Percentiles rank a stretch among this genome's conserved stretches.
These are phyloP conservation scores for Silurus aristotelis DNA, from an alignment of 2,797 vertebrate genomes.

Conservation along the genomic window DNA sequence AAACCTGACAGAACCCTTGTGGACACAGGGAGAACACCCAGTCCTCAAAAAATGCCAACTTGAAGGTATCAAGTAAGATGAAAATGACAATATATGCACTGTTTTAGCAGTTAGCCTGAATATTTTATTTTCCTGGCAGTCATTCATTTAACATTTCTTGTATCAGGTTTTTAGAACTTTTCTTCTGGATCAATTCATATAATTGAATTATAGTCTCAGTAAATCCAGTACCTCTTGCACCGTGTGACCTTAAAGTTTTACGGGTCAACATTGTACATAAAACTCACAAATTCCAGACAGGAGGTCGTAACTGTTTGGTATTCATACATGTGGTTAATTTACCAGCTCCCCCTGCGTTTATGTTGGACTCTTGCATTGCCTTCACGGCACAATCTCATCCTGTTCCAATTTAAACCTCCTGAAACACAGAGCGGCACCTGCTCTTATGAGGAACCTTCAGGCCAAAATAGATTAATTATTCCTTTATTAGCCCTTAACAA, in stretches of 20 bases:
- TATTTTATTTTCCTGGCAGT: not conserved
- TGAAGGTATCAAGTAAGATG: not conserved
- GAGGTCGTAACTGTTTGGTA: conserved; percentile 39
- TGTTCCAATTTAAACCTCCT: conserved; percentile 41
- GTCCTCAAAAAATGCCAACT: not conserved
- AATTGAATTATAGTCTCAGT: conserved; percentile 13
- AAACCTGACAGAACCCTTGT: not conserved
- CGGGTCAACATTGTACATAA: conserved; percentile 35
- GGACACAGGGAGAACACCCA: not conserved
- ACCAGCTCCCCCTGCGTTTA: conserved; percentile 42
- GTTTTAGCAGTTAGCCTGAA: not conserved
- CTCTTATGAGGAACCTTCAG: conserved; percentile 31
- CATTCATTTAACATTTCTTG: not conserved
- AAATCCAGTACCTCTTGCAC: conserved; percentile 17
- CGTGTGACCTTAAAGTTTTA: conserved; percentile 23
- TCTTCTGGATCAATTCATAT: not conserved
- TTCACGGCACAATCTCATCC: conserved; percentile 34
- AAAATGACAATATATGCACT: not conserved
- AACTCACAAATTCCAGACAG: conserved; percentile 41
- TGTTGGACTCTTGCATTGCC: conserved; percentile 31
- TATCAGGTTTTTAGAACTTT: not conserved
- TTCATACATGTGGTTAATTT: conserved; percentile 42
- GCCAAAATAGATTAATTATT: conserved; percentile 44
- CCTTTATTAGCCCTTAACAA: conserved; percentile 53
- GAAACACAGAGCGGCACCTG: conserved; percentile 51